Evolutionary conservation across 2,888 invertebrate genomes (phyloP).

Genomic region (Beris chalybata): DNA sequence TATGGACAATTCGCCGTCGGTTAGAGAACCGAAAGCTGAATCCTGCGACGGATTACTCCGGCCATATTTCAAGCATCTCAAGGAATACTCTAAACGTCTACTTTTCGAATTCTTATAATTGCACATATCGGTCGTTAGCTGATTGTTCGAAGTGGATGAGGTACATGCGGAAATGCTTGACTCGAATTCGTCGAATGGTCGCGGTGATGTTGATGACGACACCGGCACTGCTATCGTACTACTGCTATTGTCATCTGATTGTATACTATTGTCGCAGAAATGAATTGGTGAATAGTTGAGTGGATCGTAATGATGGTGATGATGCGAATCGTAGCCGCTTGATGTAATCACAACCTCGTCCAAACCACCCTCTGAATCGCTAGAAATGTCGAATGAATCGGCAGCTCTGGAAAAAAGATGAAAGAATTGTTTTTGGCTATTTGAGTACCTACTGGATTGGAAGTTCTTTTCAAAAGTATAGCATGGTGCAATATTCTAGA

Average conservation of each 20-base stretch:
- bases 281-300: conserved; percentile 54
- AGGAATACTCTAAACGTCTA: conserved; percentile 55
- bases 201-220: conserved; percentile 35
- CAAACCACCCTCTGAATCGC: conserved; percentile 55
- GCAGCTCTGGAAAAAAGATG: conserved; percentile 50
- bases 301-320: conserved; percentile 52
- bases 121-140: conserved; percentile 55
- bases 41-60: conserved; percentile 57
- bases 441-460: too few relatives aligned
- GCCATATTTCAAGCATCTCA: conserved; percentile 55
- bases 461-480: too few relatives aligned
- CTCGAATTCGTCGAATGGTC: conserved; percentile 35
- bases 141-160: conserved; percentile 47
- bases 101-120: conserved; percentile 56
- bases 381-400: conserved; percentile 56
- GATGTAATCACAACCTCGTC: conserved; percentile 54
- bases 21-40: conserved; percentile 56
- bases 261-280: conserved; percentile 54
- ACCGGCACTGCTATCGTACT: conserved; percentile 35
- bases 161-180: conserved; percentile 33
- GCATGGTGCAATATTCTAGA: too few relatives aligned
- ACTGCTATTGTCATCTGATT: conserved; percentile 52
- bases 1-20: conserved; percentile 56
- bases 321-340: conserved; percentile 45
- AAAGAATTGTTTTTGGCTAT: neutral